These are phyloP conservation scores for Achroia grisella DNA, from an alignment of 1,140 invertebrate species.

Conservation along the genomic window DNA sequence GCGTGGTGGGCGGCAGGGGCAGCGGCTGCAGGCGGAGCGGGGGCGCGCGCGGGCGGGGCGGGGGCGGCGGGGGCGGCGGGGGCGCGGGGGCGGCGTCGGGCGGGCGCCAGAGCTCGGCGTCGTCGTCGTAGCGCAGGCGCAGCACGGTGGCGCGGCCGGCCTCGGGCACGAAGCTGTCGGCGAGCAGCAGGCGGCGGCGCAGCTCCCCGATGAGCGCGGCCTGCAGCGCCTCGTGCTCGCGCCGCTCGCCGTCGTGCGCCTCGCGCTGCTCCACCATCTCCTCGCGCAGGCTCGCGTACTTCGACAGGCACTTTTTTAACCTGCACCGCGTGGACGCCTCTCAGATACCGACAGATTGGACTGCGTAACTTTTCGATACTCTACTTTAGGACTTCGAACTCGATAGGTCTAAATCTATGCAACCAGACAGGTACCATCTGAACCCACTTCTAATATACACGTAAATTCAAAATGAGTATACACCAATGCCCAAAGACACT, in stretches of 20 bases:
- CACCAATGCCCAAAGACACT: no score
- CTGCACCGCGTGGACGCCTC: slow-evolving; percentile 77
- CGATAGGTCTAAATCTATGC: no score
- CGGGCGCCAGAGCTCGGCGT: slow-evolving; percentile 85
- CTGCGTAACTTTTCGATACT: no score
- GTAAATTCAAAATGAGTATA: no score
- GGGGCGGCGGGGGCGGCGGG: slow-evolving; percentile 84
- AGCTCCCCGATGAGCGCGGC: slow-evolving; percentile 74
- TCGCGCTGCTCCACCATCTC: slow-evolving; percentile 65
- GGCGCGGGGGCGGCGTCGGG: slow-evolving; percentile 73
- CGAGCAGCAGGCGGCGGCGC: slow-evolving; percentile 89
- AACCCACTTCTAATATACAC: no score
- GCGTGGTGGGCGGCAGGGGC: slow-evolving; percentile 50
- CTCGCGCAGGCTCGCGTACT: slow-evolving; percentile 61
- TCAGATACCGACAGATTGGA: no score
- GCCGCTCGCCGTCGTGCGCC: slow-evolving; percentile 76
- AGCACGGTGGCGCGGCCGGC: slow-evolving; percentile 92
- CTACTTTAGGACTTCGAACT: background rate
- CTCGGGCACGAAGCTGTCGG: slow-evolving; percentile 97
- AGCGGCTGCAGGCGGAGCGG: slow-evolving; percentile 86
- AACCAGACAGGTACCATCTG: no score
- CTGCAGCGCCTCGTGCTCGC: slow-evolving; percentile 76
- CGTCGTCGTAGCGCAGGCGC: slow-evolving; percentile 89
- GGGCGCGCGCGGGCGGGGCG: slow-evolving; percentile 76
- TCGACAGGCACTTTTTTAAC: slow-evolving; percentile 59